Evolutionary conservation across 2,113 vertebrate genomes (phyloP), one percentile per base, ranked within the genome.

Genomic region (Clarias macrocephalus): DNA sequence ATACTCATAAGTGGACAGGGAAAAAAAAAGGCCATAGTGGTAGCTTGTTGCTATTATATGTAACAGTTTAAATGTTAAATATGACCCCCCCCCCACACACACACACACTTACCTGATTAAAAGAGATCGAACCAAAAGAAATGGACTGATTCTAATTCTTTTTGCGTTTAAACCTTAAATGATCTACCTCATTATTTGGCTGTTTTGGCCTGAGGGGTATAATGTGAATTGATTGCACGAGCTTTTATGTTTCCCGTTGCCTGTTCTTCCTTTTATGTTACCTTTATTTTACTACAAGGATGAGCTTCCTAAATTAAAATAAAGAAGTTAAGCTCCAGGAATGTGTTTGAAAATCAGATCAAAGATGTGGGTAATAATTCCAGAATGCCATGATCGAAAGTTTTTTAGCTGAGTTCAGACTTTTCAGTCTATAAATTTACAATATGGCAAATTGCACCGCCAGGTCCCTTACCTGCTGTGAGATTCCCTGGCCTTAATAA

Each of bases 391-490:
- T 60, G 30, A 80, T 80, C 5, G 18, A 60, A 23, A 23, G 30
- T 80, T 83, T 56, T 83, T 83, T 28, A 80, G 77, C 79, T 60
- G 30, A 84, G 68, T 59, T 30, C 9, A 37, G 66, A 70, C 68
- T 73, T 68, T 68, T 57, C 42, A 68, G 52, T 84, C 52, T 72
- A 72, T 73, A 62, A 77, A 75, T 37, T 25, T 37, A 65, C 57
- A 86, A 42, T 57, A 59, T 59, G 13, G 52, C 75, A 66, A 70
- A 57, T 65, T 54, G 48, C 84, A 57, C 13, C 21, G 15, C 62
- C n/a, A 30, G 33, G 15, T 52, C 75, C 59, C 59, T 7, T 25
- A 70, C 21, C 33, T 85, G 30, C 33, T 85, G 16, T 54, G n/a
- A 42, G 65, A 63, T 19, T n/a, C 48, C 30, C 6, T 54, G 62